Conservation (phyloP, 2,797 vertebrate genomes). For the Brotula barbata region DNA sequence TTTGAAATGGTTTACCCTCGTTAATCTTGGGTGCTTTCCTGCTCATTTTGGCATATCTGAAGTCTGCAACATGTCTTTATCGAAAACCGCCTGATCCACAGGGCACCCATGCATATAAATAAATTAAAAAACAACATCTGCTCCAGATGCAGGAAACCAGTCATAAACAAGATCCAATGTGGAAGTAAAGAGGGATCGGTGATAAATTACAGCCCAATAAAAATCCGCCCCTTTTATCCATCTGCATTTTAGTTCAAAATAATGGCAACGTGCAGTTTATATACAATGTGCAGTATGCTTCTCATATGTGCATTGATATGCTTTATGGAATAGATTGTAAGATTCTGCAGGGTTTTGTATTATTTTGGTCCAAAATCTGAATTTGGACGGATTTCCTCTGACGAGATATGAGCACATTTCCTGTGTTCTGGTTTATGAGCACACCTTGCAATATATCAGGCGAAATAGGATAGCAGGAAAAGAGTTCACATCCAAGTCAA, state of each 20-base stretch:
- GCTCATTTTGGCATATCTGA: slow-evolving; percentile 45
- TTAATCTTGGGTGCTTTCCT: slow-evolving; percentile 47
- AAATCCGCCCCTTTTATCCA: slow-evolving; percentile 17
- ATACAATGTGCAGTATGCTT: slow-evolving; percentile 14
- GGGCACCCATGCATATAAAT: slow-evolving; percentile 50
- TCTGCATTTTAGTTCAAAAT: slow-evolving; percentile 19
- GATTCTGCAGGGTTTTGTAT: not conserved
- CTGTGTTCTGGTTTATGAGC: slow-evolving; percentile 48
- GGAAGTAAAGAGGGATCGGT: slow-evolving; percentile 37
- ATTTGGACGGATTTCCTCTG: slow-evolving; percentile 54
- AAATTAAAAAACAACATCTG: slow-evolving; percentile 29
- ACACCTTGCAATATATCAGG: slow-evolving; percentile 46
- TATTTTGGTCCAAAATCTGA: slow-evolving; percentile 45
- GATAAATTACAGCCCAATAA: slow-evolving; percentile 37
- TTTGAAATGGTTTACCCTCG: slow-evolving; percentile 23
- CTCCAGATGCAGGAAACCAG: slow-evolving; percentile 52
- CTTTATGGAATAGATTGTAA: no score
- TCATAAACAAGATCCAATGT: slow-evolving; percentile 47
- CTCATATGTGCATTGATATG: not conserved
- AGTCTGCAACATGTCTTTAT: slow-evolving; percentile 28
- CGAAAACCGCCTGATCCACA: slow-evolving; percentile 36
- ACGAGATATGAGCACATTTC: slow-evolving; percentile 50
- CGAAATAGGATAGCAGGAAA: slow-evolving; percentile 40
- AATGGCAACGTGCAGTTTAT: slow-evolving; percentile 9
- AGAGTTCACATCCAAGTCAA: slow-evolving; percentile 41